Evolutionary conservation across 2,888 invertebrate genomes (phyloP).

Genomic region (Drosophila mayaguana): DNA sequence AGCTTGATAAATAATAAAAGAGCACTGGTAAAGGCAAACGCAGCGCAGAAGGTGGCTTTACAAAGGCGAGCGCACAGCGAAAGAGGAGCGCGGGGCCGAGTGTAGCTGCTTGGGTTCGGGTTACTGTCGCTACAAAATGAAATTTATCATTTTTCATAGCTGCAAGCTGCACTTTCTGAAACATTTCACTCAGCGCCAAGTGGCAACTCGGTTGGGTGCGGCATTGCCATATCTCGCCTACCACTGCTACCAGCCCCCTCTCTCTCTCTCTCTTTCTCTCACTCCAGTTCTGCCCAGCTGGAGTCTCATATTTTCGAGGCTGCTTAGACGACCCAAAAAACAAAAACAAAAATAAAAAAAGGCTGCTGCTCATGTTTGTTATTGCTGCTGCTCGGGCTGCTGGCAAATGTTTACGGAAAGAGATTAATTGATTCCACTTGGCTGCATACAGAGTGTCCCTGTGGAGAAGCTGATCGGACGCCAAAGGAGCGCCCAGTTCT

Average conservation of each 20-base stretch:
- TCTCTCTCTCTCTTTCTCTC: not conserved
- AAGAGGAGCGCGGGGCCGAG: not conserved
- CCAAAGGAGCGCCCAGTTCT: constrained; percentile 8
- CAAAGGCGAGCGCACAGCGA: not conserved
- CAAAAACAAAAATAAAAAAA: constrained; percentile 6
- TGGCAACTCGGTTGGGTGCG: constrained; percentile 16
- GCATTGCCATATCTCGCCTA: too few relatives aligned
- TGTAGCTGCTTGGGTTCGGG: constrained; percentile 18
- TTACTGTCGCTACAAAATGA: constrained; percentile 68
- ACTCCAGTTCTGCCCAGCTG: constrained; percentile 4
- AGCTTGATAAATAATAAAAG: constrained; percentile 81
- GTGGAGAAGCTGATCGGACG: constrained; percentile 34
- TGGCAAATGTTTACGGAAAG: constrained; percentile 79
- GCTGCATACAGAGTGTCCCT: constrained; percentile 74
- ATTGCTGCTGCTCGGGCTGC: constrained; percentile 31
- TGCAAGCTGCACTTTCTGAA: constrained; percentile 82
- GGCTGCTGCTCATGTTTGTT: constrained; percentile 46
- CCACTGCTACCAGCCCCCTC: not conserved
- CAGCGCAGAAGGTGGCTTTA: constrained; percentile 9
- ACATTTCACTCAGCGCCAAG: constrained; percentile 77
- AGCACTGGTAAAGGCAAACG: constrained; percentile 46
- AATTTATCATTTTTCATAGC: constrained; percentile 81
- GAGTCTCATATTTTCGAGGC: constrained; percentile 70
- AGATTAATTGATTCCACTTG: constrained; percentile 82
- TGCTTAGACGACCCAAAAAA: constrained; percentile 63